Evolutionary conservation across 2,113 vertebrate species (phyloP).

Genomic region (Notiomystis cincta): DNA sequence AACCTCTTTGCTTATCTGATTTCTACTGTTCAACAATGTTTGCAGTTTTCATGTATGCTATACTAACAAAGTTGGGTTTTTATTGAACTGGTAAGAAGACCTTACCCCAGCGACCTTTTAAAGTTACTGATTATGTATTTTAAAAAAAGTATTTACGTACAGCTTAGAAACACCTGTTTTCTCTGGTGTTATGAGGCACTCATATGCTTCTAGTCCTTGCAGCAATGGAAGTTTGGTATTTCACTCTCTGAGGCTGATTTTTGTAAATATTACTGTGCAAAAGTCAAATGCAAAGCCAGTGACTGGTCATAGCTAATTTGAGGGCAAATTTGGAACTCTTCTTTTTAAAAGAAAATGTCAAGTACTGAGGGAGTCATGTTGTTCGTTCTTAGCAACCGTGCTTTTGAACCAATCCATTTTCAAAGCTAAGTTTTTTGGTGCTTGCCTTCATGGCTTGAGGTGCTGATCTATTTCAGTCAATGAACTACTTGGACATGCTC

Average conservation of each 20-base stretch:
- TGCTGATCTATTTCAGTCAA: not conserved
- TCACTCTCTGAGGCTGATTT: not conserved
- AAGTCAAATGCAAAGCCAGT: not conserved
- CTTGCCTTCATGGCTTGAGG: not conserved
- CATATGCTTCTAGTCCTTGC: not conserved
- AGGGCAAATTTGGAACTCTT: not conserved
- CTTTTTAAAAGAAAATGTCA: not conserved
- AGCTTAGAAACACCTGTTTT: not conserved
- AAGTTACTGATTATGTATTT: not conserved
- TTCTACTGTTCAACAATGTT: not conserved
- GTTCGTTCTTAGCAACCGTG: not conserved
- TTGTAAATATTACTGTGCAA: not conserved
- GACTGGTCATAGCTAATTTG: not conserved
- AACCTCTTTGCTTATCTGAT: conserved; percentile 4
- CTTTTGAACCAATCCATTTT: not conserved
- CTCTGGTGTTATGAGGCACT: not conserved
- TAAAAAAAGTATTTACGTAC: not conserved
- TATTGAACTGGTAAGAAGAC: not conserved
- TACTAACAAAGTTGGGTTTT: not conserved
- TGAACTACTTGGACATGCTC: not conserved
- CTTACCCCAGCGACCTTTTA: not conserved
- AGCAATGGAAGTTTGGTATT: not conserved
- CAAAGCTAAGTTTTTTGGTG: not conserved
- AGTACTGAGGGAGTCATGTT: not conserved
- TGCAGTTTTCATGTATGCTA: not conserved